Base-by-base conservation (phyloP, 1,140 invertebrate species). In the Pararge aegeria region DNA sequence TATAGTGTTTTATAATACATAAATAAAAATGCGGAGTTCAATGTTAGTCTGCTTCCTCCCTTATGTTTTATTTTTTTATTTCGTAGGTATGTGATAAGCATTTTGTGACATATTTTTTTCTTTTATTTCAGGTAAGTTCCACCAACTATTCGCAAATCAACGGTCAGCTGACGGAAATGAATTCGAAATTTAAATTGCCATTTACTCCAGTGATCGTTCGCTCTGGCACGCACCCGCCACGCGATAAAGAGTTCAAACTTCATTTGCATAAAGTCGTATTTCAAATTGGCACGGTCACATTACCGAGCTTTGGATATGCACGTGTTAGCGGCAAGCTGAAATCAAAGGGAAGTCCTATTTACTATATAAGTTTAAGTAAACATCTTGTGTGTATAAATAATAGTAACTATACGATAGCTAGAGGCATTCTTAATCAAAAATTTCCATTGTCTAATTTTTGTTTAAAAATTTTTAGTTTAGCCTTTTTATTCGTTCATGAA, bases 111-210 rank as follows among this genome's bases (percentile, higher is more conserved):
- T 49, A 20, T 20, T 50, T 54, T 65, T 74, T 65, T 69, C 58
- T 73, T 73, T 85, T 83, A 79, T 86, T 83, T 57, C 83, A 86
- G 83, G 83, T 86, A 82, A 79, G 79, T 66, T 49, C 56, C 54
- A 42, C 50, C 24, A 51, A 58, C 56, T 53, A 55, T 55, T 21
- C 21, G 30, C 58, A 54, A 57, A 64, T 64, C 61, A 57, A 57
- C 57, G 50, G 40, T 61, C 50, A 48, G 34, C 51, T 49, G 42
- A 68, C 59, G 65, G 60, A 69, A 72, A 75, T 65, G 67, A 61
- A 77, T 73, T 65, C 75, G 59, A 79, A 78, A 72, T 74, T 78
- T 70, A 75, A 75, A 74, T 81, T 70, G 66, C 64, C 62, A 64
- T 68, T 63, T 61, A 48, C 64, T 60, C 74, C 59, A 66, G 66